phyloP scores from a whole-genome alignment of 2,888 invertebrate genomes.

The Drosophila paracracens region DNA sequence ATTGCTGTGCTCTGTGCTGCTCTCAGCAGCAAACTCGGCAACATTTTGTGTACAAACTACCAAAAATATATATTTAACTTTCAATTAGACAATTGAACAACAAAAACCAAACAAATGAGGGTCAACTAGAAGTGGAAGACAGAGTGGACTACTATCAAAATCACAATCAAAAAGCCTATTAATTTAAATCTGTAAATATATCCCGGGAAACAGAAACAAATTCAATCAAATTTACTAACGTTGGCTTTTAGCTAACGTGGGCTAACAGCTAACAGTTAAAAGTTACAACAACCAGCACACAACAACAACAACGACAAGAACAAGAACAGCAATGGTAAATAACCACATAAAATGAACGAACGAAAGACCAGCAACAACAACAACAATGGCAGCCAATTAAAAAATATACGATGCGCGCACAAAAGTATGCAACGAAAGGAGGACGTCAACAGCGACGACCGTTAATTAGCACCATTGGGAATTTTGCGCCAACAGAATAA shows the following conservation, averaged over 20 bases:
- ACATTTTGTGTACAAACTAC: conserved; percentile 66
- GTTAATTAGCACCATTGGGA: conserved; percentile 85
- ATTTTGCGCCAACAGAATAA: conserved; percentile 67
- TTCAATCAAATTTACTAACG: conserved; percentile 59
- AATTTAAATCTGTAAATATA: not conserved
- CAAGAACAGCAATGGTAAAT: conserved; percentile 21
- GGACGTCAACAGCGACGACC: conserved; percentile 65
- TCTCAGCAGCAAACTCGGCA: conserved; percentile 40
- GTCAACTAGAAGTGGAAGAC: not conserved
- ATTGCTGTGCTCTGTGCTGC: conserved; percentile 50
- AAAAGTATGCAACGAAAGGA: conserved; percentile 62
- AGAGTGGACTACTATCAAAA: not conserved
- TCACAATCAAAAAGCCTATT: not conserved
- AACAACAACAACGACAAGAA: conserved; percentile 17
- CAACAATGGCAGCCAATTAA: conserved; percentile 64
- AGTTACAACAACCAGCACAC: not conserved
- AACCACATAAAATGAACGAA: conserved; percentile 6
- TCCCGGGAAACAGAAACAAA: conserved; percentile 38
- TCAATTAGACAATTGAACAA: conserved; percentile 74
- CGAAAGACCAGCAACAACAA: conserved; percentile 29
- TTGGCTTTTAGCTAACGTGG: conserved; percentile 52
- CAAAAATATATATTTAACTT: conserved; percentile 74
- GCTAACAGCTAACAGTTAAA: conserved; percentile 25
- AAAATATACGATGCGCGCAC: conserved; percentile 70
- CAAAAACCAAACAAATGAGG: not conserved